These are phyloP conservation scores for Micropoecilia bifurca DNA, from an alignment of 2,797 vertebrate species.

Conservation along the genomic window DNA sequence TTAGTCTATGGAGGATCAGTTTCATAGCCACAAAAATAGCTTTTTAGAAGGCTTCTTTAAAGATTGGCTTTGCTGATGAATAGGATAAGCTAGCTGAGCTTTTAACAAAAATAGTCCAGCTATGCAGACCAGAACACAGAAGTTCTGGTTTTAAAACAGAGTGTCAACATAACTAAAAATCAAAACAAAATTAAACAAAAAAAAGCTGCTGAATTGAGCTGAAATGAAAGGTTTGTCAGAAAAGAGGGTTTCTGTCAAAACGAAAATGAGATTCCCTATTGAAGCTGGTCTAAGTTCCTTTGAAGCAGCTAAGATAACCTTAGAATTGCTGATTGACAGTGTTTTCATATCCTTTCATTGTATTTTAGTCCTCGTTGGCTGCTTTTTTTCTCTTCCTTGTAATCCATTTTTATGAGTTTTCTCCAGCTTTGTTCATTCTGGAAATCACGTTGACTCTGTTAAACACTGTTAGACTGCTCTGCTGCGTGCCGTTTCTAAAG, in stretches of 20 bases:
- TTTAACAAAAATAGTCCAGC: slow-evolving; percentile 5
- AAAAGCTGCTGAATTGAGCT: slow-evolving; percentile 18
- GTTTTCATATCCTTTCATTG: slow-evolving; percentile 24
- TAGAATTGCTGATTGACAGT: slow-evolving; percentile 23
- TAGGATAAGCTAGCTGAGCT: neutral
- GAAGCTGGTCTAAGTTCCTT: slow-evolving; percentile 6
- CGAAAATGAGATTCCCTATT: neutral
- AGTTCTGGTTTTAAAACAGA: slow-evolving; percentile 60
- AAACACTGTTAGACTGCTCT: slow-evolving; percentile 24
- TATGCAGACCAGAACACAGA: slow-evolving; percentile 44
- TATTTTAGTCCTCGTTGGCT: slow-evolving; percentile 14
- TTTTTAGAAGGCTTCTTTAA: neutral
- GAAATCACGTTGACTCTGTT: slow-evolving; percentile 26
- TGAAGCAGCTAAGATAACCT: slow-evolving; percentile 18
- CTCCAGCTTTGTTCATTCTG: slow-evolving; percentile 19
- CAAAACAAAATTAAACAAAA: slow-evolving; percentile 22
- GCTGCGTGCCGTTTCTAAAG: slow-evolving; percentile 18
- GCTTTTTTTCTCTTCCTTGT: slow-evolving; percentile 12
- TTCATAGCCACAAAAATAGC: neutral
- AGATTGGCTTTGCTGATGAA: neutral
- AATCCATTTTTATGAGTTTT: slow-evolving; percentile 27
- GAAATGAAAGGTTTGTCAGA: slow-evolving; percentile 9
- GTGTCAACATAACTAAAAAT: slow-evolving; percentile 42
- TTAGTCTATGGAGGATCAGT: neutral
- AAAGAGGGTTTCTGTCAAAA: slow-evolving; percentile 12